phyloP scores from a whole-genome alignment of 92 coral and sea anemone species.

The Desmophyllum pertusum region DNA sequence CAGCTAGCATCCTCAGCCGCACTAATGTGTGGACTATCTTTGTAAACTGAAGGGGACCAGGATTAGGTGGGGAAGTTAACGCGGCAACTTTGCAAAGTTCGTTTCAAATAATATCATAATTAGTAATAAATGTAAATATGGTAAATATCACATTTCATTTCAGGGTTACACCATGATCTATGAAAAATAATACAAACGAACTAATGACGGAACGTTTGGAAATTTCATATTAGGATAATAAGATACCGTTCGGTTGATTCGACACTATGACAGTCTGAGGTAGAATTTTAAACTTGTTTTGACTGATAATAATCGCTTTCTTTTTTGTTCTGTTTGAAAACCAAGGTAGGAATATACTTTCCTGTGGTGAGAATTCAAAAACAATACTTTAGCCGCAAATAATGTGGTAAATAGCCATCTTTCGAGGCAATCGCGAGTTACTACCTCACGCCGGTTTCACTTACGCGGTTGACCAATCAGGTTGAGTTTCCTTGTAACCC shows the following conservation, averaged over 20 bases:
- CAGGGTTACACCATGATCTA: not conserved
- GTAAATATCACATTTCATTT: not conserved
- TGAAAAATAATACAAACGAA: not conserved
- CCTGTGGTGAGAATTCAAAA: constrained; percentile 8
- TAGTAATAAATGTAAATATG: no score
- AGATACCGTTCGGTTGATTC: not conserved
- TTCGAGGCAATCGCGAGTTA: not conserved
- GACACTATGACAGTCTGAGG: not conserved
- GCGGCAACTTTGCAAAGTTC: not conserved
- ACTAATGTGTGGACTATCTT: not conserved
- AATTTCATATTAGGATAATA: not conserved
- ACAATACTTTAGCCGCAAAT: constrained; percentile 6
- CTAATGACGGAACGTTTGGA: not conserved
- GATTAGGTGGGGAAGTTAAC: not conserved
- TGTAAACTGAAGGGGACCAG: not conserved
- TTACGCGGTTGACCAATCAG: constrained; percentile 5
- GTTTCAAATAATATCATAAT: not conserved
- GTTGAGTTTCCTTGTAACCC: not conserved
- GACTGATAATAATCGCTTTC: not conserved
- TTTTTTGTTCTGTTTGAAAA: not conserved
- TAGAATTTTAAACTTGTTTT: not conserved
- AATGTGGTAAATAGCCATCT: constrained; percentile 3
- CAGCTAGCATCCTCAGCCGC: not conserved
- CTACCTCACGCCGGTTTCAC: constrained; percentile 13
- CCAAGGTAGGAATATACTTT: not conserved